phyloP scores from a whole-genome alignment of 2,888 invertebrate genomes.

The Schizaphis graminum region DNA sequence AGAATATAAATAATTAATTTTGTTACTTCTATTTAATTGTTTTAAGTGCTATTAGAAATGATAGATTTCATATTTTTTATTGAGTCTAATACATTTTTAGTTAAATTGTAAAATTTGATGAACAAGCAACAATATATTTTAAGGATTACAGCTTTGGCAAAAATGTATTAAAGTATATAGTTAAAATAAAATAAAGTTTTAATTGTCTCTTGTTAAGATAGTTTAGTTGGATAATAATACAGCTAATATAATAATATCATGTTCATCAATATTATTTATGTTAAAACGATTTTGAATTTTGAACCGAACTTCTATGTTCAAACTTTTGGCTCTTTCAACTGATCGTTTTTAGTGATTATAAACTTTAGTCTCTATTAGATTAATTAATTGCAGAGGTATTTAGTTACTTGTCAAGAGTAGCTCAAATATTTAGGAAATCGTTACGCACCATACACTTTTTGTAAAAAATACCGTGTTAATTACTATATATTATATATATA shows the following conservation, averaged over 20 bases:
- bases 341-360: not conserved
- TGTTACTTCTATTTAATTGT: not conserved
- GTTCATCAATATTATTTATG: not conserved
- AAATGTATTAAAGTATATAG: not conserved
- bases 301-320: not conserved
- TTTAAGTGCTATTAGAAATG: not conserved
- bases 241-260: not conserved
- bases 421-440: not conserved
- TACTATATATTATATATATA: not conserved
- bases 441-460: not conserved
- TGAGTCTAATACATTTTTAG: not conserved
- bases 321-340: not conserved
- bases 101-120: not conserved
- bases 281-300: not conserved
- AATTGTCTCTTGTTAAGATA: not conserved
- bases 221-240: not conserved
- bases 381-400: not conserved
- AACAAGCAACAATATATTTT: not conserved
- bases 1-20: not conserved
- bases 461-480: not conserved
- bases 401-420: not conserved
- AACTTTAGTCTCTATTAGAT: not conserved
- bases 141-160: not conserved
- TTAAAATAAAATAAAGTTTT: not conserved
- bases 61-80: not conserved